phyloP scores from a whole-genome alignment of 2,113 vertebrate genomes.

The Phocoena phocoena region DNA sequence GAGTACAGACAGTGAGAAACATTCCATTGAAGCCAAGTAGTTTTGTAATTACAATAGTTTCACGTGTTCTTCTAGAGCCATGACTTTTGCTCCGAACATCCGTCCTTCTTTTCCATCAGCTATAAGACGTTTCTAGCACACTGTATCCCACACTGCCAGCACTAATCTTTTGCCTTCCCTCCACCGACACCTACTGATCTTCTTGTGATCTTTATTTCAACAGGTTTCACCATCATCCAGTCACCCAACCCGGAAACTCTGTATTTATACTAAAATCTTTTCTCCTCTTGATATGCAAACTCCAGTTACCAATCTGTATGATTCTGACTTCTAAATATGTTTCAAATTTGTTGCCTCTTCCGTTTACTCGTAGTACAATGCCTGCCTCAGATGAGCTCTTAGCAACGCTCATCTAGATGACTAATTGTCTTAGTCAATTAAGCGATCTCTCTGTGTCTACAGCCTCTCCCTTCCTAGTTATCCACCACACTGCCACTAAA shows the following conservation, averaged over 20 bases:
- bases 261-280: not conserved
- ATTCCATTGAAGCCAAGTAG: not conserved
- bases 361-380: not conserved
- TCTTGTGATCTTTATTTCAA: not conserved
- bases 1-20: not conserved
- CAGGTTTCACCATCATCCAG: not conserved
- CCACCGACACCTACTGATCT: not conserved
- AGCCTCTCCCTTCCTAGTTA: not conserved
- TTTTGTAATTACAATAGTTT: not conserved
- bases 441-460: not conserved
- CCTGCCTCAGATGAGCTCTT: not conserved
- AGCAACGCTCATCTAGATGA: not conserved
- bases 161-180: not conserved
- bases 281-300: not conserved
- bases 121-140: not conserved
- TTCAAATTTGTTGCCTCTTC: not conserved
- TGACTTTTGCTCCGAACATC: not conserved
- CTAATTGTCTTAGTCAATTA: not conserved
- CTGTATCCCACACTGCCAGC: not conserved
- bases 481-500: not conserved
- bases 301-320: not conserved
- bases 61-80: not conserved
- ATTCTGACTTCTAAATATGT: not conserved
- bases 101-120: not conserved
- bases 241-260: not conserved